These are phyloP conservation scores for Hormiphora californensis DNA, from an alignment of 37 sponge, comb jelly and placozoan species.

Conservation along the genomic window DNA sequence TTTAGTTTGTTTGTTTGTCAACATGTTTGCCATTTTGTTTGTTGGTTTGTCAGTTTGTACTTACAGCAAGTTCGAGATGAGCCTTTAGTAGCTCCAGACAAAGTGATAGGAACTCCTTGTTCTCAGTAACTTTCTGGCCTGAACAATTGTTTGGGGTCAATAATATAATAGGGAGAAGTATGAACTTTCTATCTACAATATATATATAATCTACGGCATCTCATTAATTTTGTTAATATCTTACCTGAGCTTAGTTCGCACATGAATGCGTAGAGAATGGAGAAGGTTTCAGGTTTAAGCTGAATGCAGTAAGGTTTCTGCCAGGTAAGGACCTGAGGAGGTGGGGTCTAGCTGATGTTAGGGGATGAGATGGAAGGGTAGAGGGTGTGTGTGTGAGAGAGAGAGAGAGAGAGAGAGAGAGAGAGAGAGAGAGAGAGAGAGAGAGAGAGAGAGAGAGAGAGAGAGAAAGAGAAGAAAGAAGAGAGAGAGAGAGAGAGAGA, in stretches of 20 bases:
- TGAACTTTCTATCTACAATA: background rate
- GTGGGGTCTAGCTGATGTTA: no score
- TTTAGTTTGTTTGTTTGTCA: no score
- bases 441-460: no score
- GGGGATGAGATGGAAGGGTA: no score
- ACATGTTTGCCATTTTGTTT: no score
- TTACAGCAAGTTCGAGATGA: conserved; percentile 32
- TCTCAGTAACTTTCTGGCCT: background rate
- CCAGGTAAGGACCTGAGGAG: conserved; percentile 29
- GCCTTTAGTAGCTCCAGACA: conserved; percentile 40
- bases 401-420: no score
- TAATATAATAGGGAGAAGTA: background rate
- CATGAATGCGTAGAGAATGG: conserved; percentile 40
- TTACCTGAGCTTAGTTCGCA: conserved; percentile 21
- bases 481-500: background rate
- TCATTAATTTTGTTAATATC: background rate
- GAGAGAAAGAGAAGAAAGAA: background rate
- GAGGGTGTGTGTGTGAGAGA: no score
- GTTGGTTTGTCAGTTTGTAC: no score
- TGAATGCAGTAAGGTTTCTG: conserved; percentile 57
- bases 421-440: no score
- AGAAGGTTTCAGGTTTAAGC: conserved; percentile 51
- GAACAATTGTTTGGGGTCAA: no score
- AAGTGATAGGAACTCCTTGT: background rate
- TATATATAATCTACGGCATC: background rate